Evolutionary conservation across 1,140 invertebrate species (phyloP), one percentile per base, ranked within the genome.

Genomic region (Psix sp.): DNA sequence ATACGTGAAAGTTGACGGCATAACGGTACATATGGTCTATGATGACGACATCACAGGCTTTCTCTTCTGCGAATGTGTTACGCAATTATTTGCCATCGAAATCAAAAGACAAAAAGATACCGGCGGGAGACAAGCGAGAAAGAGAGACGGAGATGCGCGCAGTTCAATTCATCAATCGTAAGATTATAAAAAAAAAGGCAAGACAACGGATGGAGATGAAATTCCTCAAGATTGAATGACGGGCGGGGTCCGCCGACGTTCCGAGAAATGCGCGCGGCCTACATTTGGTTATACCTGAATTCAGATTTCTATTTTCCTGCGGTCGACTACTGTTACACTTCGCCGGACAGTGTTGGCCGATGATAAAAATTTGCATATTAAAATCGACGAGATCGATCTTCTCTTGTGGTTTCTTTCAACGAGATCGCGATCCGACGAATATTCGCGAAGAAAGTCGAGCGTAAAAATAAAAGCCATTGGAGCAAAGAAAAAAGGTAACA

Each of bases 1-100:
- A 39, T 7, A 20, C 31, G 13, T 40, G 11, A 48, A 48, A 26
- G 26, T 51, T 51, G n/a, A n/a, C 36, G 40, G 14, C 11, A 33
- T 68, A 70, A 70, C 66, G 56, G 56, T 60, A 60, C 40, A 21
- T 36, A 13, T 54, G 66, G 62, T 71, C 57, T 56, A 60, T 14
- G 66, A 62, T 56, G 57, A 71, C 49, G 56, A 56, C 43, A 57
- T 49, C 45, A 33, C 16, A 3, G n/a, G 39, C 59, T 65, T 72
- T 63, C 68, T 65, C 60, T 73, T 73, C 35, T 52, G 57, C 54
- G 56, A 73, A 65, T 73, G 60, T 65, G 26, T 73, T 73, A 60
- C 60, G 68, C 59, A 65, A 73, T 59, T 73, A 52, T 73, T 72
- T 72, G 67, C 59, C 40, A 16, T 57, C 51, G 5, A 57, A 51